Base-by-base conservation (phyloP, 2,888 invertebrate genomes). In the Dolomedes plantarius region DNA sequence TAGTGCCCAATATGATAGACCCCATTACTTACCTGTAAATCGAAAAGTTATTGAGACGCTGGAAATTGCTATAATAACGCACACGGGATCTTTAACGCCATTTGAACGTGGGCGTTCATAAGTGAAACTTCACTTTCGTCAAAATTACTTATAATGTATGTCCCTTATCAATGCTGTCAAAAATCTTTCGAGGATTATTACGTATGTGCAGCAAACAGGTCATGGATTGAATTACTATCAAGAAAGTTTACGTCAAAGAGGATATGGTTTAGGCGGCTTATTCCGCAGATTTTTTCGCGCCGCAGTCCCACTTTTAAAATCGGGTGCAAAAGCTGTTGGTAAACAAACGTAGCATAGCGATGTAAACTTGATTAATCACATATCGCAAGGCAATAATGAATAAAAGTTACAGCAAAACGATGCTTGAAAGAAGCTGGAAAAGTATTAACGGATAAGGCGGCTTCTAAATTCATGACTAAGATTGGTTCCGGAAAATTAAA, bases 41-140 rank as follows among this genome's bases (percentile, higher is more conserved):
- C 36, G 76, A 19, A 68, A 75, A 39, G 28, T 71, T 16, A 74
- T 82, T 50, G 69, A 83, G 16, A 64, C 72, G 19, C 69, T 77
- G 13, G 78, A 78, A 85, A 85, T 72, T 16, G 65, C 62, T 71
- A 77, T 83, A 62, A 72, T 65, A 36, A 67, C 50, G 19, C 69
- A 77, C 36, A 36, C 16, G 27, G 77, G 67, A 0, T 29, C 64
- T 36, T 27, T 65, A 28, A 50, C 64, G 28, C 64, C 56, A 31
- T 83, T 83, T 64, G 65, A 78, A 56, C 56, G 78, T 19, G 76
- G 76, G 13, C 11, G 69, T 19, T 65, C 46, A 5, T 46, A 76
- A 65, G 41, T 76, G 39, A 77, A 68, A 46, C 31, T 77, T n/a
- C 77, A 67, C 32, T 77, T 68, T 36, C 19, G 56, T 23, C 36